Evolutionary conservation across 2,113 vertebrate genomes (phyloP), one percentile per base, ranked within the genome.

Genomic region (Mastomys natalensis): DNA sequence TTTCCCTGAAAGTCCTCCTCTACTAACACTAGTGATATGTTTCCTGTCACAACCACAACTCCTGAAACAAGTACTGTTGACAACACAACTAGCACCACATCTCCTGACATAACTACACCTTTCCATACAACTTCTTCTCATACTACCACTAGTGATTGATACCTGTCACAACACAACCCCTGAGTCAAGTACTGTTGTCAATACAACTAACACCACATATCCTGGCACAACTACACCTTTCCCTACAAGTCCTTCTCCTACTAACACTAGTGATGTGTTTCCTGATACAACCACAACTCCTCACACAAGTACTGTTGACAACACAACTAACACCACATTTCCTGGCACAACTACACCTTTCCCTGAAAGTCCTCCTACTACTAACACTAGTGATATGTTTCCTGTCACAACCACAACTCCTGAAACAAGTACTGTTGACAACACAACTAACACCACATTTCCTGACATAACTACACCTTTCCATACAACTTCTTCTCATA

Each of bases 121-220:
- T n/a, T 29, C 0, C 0, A 87, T 15, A 11, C 12, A 6, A 53
- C 0, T 12, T 1, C 34, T 13, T 4, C 3, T 15, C 0, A 1
- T 22, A 19, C 10, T 37, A 29, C 6, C n/a, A n/a, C n/a, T n/a
- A n/a, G n/a, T n/a, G n/a, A n/a, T n/a, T n/a, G n/a, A n/a, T n/a
- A n/a, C n/a, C n/a, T n/a, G n/a, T n/a, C n/a, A n/a, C n/a, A n/a
- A n/a, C n/a, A n/a, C n/a, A n/a, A n/a, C n/a, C n/a, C n/a, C n/a
- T n/a, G n/a, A n/a, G n/a, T n/a, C n/a, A n/a, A n/a, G n/a, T n/a
- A n/a, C n/a, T n/a, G n/a, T n/a, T n/a, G n/a, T n/a, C n/a, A n/a
- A n/a, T n/a, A n/a, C n/a, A n/a, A n/a, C n/a, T n/a, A n/a, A n/a
- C n/a, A n/a, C n/a, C n/a, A n/a, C n/a, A n/a, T n/a, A n/a, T n/a